Conservation (phyloP, 2,113 vertebrate genomes). For the Nasalis larvatus region DNA sequence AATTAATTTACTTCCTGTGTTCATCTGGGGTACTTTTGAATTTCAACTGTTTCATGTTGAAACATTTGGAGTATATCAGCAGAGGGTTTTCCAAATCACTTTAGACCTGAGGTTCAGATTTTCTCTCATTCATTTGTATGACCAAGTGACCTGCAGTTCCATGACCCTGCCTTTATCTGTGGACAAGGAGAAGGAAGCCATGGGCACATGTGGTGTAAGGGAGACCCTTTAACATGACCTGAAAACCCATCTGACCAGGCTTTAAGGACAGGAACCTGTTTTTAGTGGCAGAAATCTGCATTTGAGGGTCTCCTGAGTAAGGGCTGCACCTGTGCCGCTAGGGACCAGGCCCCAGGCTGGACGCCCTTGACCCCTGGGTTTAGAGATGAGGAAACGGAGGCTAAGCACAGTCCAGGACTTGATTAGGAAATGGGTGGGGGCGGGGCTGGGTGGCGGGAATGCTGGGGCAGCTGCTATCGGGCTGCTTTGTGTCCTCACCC, state of each 20-base stretch:
- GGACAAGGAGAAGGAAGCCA: accelerated
- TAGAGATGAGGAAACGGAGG: background rate
- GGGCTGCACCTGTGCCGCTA: accelerated
- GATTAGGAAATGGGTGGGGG: background rate
- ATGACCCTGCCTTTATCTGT: background rate
- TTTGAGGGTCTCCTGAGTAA: too few species aligned
- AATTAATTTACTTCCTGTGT: background rate
- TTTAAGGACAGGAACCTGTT: accelerated
- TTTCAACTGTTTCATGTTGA: background rate
- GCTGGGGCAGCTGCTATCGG: background rate
- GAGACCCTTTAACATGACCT: too few species aligned
- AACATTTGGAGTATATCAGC: accelerated
- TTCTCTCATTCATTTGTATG: background rate
- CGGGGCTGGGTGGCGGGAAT: background rate
- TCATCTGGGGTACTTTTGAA: accelerated
- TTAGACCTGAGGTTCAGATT: background rate
- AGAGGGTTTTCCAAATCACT: background rate
- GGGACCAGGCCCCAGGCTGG: background rate
- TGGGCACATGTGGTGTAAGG: accelerated
- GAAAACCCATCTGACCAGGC: accelerated
- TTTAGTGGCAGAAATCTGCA: too few species aligned
- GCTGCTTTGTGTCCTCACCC: background rate
- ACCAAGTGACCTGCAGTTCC: accelerated
- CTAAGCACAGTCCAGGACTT: too few species aligned
- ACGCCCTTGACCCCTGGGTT: accelerated